A percentile compares a stretch with the other conserved stretches of the same genome.
phyloP scores from a whole-genome alignment of 2,113 vertebrate species.

The Azemiops feae region DNA sequence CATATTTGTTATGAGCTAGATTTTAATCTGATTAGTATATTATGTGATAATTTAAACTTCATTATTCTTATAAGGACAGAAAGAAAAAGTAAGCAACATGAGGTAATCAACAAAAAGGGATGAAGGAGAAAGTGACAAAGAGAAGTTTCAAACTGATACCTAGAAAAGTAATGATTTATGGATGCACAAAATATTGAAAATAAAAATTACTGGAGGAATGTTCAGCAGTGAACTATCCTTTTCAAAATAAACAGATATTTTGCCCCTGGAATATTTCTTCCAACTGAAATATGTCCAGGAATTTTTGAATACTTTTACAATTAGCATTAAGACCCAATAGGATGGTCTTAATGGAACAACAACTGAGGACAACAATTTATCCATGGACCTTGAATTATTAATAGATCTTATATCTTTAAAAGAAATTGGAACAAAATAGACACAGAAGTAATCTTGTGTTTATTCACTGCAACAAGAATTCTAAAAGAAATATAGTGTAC shows the following conservation, averaged over 20 bases:
- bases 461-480: not conserved
- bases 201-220: not conserved
- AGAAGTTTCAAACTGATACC: not conserved
- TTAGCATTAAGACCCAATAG: not conserved
- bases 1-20: not conserved
- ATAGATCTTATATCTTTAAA: not conserved
- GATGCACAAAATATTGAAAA: constrained; percentile 4
- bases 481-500: not conserved
- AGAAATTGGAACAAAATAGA: not conserved
- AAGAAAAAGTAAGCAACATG: not conserved
- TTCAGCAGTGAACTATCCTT: not conserved
- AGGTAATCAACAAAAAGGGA: not conserved
- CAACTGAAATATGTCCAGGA: not conserved
- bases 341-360: not conserved
- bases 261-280: not conserved
- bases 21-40: not conserved
- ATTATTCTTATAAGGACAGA: not conserved
- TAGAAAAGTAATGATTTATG: not conserved
- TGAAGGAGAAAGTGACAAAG: not conserved
- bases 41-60: not conserved
- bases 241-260: not conserved
- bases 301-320: not conserved
- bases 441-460: not conserved
- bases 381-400: not conserved
- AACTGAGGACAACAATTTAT: not conserved